Evolutionary conservation across 2,888 invertebrate genomes (phyloP).

Genomic region (Tiliacea aurago): DNA sequence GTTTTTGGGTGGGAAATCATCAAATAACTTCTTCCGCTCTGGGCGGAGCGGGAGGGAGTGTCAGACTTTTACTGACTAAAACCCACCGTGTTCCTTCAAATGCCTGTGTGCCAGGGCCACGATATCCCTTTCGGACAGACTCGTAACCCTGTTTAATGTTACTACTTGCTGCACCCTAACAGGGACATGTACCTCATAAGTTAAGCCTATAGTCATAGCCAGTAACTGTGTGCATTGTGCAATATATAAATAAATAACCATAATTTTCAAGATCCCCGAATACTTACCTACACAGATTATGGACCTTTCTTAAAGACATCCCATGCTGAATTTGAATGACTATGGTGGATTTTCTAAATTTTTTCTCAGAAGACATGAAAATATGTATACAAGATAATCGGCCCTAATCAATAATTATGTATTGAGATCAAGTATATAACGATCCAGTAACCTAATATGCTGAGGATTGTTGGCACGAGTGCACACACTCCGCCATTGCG

Average conservation of each 20-base stretch:
- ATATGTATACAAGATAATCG: constrained; percentile 1
- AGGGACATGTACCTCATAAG: background rate
- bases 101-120: too few species aligned
- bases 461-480: constrained; percentile 66
- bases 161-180: background rate
- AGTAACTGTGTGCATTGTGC: background rate
- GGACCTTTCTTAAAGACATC: background rate
- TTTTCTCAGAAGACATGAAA: background rate
- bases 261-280: too few species aligned
- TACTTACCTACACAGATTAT: background rate
- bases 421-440: constrained; percentile 63
- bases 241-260: background rate
- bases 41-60: too few species aligned
- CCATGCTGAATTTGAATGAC: background rate
- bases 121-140: too few species aligned
- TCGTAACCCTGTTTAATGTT: too few species aligned
- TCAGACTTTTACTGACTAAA: too few species aligned
- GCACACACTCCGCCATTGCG: constrained; percentile 33
- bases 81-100: too few species aligned
- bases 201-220: background rate
- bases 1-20: too few species aligned
- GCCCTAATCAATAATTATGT: constrained; percentile 55
- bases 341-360: background rate
- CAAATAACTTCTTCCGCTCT: too few species aligned
- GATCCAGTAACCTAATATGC: constrained; percentile 57